Evolutionary conservation across 2,113 vertebrate species (phyloP), one percentile per base, ranked within the genome.

Genomic region (Corythornis cristatus): DNA sequence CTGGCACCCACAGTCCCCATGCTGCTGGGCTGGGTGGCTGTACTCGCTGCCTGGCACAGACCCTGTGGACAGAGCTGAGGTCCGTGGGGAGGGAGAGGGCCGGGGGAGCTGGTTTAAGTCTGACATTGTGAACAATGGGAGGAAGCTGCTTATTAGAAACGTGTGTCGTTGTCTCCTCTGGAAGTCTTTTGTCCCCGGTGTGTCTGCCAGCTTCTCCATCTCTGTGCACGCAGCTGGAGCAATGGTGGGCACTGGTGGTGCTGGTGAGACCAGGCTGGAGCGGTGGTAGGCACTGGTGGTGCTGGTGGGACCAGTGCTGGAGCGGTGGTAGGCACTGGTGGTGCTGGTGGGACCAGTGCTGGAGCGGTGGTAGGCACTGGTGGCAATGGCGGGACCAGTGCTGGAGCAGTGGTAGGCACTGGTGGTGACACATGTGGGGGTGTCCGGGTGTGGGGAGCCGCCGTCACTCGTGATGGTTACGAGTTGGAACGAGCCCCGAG

Each of bases 1-100:
- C 45, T 46, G 40, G 31, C 18, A 45, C 29, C 21, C 4, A 1
- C 5, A 3, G 37, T 6, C 2, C 48, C 22, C 7, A 0, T 35
- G 57, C 46, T 8, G 1, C 16, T 0, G 1, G 60, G 19, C 20
- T 4, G 1, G 7, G 42, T 43, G 57, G 23, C 65, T 29, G 64
- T 42, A 53, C 31, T 20, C 20, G 3, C 51, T 54, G 23, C 76
- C 66, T 4, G 3, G 70, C 9, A 1, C 51, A 10, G 45, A 58
- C 5, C 46, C 51, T 5, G 10, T 5, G 7, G 40, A 15, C 31
- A 12, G 43, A 15, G 40, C 15, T 2, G 4, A 62, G 43, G 12
- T 67, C 60, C 0, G 0, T 7, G 64, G 17, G 28, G 31, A 42
- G 25, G 22, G 13, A 11, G 19, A 8, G 9, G 9, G 3, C 35